Conservation (phyloP, 2,888 invertebrate species). For the Spisula solida region DNA sequence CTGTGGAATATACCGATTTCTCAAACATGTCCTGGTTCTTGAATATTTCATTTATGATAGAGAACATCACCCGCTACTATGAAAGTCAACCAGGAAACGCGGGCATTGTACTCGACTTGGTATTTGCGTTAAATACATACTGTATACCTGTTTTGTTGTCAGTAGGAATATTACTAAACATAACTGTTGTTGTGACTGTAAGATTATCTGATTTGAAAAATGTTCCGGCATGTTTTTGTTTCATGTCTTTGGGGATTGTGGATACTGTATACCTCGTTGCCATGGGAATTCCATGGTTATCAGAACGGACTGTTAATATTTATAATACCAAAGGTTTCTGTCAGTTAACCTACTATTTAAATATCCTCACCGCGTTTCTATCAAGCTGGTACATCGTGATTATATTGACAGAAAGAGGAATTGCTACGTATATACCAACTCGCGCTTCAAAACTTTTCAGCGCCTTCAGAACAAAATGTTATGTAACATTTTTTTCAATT, state of each 20-base stretch:
- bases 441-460: conserved; percentile 59
- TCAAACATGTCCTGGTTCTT: not conserved
- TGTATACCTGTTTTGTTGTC: conserved; percentile 67
- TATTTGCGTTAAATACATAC: conserved; percentile 18
- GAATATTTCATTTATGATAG: not conserved
- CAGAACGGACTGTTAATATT: conserved; percentile 64
- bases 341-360: conserved; percentile 72
- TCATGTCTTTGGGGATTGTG: conserved; percentile 67
- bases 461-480: conserved; percentile 73
- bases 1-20: not conserved
- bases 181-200: conserved; percentile 59
- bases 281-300: conserved; percentile 73
- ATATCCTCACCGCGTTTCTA: conserved; percentile 72
- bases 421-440: conserved; percentile 48
- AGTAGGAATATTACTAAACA: conserved; percentile 68
- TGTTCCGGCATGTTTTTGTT: conserved; percentile 67
- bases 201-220: conserved; percentile 70
- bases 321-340: conserved; percentile 74
- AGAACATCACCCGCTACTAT: not conserved
- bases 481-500: conserved; percentile 64
- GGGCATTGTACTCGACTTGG: not conserved
- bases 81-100: not conserved
- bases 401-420: conserved; percentile 66
- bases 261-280: conserved; percentile 70
- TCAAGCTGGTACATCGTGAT: conserved; percentile 73